Base-by-base conservation (phyloP, 2,888 invertebrate genomes). In the Lithophane socia region DNA sequence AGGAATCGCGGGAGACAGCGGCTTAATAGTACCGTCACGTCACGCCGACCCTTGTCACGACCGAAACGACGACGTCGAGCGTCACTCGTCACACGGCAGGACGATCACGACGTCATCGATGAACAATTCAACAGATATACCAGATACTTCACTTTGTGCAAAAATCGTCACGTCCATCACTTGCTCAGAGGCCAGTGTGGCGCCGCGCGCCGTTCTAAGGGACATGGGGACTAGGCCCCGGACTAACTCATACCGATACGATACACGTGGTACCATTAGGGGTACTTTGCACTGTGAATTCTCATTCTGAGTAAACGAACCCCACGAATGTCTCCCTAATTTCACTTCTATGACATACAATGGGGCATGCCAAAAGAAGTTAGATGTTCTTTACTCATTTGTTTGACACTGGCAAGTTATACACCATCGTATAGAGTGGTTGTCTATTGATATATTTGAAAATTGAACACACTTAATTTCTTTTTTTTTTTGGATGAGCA, bases 11-110 rank as follows among this genome's bases (percentile, higher is more conserved):
- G 16, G 56, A 65, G 65, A 73, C 73, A 63, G 69, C 61, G 54
- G 24, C 21, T 69, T 81, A 68, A 81, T 84, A 75, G 80, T 72
- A 64, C 49, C 75, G 72, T 67, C 64, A 58, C 69, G 69, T 70
- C 70, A 73, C 52, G 37, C 49, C 42, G 12, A 72, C 71, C 71
- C 72, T 71, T 63, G 71, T 73, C 61, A 54, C 74, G 37, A 29
- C 29, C 29, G 29, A 29, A 29, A 29, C 29, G 29, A 13, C n/a
- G 21, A 9, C n/a, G 54, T 37, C 37, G 5, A 37, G 49, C 80
- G 80, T 88, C 88, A 81, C 82, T 65, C 74, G 75, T 75, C 80
- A 73, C 76, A 54, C 67, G 66, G 44, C 9, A 60, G 61, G 69
- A 58, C 69, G 37, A 37, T 37, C 65, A 64, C 49, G 60, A 74